Conservation (phyloP, 2,113 vertebrate genomes). For the Baryphthengus martii region DNA sequence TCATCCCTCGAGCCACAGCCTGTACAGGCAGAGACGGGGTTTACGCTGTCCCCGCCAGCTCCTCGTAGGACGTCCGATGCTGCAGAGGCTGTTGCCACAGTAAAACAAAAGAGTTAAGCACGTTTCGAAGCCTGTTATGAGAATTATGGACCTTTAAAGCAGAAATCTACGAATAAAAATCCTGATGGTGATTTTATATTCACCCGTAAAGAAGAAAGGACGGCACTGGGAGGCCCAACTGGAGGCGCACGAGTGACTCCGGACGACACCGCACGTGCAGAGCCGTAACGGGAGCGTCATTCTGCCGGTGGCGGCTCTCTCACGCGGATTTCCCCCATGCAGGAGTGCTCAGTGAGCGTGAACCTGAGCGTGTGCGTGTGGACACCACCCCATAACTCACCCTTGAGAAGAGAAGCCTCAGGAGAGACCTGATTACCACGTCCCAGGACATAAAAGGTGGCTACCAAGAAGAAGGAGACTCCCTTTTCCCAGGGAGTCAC, state of each 20-base stretch:
- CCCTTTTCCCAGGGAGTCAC: too few species aligned
- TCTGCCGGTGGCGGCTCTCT: accelerated
- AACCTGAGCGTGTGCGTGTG: neutral
- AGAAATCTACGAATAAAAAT: neutral
- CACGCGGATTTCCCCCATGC: neutral
- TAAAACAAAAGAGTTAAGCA: neutral
- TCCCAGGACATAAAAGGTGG: too few species aligned
- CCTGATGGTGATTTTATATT: neutral
- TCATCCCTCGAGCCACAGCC: neutral
- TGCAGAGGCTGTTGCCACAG: neutral
- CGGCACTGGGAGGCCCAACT: neutral
- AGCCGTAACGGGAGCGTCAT: accelerated
- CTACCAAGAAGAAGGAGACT: too few species aligned
- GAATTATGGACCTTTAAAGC: neutral
- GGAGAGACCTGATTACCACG: too few species aligned
- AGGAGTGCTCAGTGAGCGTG: neutral
- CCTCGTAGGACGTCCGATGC: neutral
- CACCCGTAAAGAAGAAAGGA: neutral
- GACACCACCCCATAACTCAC: neutral
- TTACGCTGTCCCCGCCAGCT: neutral
- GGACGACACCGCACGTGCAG: neutral
- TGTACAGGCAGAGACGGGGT: neutral
- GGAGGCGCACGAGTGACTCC: neutral
- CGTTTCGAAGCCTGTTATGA: neutral
- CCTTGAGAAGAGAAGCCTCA: too few species aligned